These are phyloP conservation scores for Odontocolon sp. DNA, from an alignment of 2,888 invertebrate genomes.

Conservation along the genomic window DNA sequence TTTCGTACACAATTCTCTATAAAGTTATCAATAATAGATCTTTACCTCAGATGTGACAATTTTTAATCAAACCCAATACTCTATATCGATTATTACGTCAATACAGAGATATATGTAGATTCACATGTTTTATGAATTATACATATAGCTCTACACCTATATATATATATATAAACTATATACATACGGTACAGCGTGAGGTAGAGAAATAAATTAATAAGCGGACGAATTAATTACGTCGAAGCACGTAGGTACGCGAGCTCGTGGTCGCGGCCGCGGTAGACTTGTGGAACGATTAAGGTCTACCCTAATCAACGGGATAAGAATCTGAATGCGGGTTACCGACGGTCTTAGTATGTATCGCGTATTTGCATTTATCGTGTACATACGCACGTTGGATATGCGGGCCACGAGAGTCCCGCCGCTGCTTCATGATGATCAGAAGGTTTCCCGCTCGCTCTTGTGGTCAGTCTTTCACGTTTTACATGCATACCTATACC, in stretches of 20 bases:
- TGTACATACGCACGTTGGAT: constrained; percentile 33
- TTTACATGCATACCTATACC: constrained; percentile 18
- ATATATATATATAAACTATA: neutral
- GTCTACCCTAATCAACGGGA: constrained; percentile 64
- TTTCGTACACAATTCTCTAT: too few species aligned
- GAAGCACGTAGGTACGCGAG: constrained; percentile 48
- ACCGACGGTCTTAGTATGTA: constrained; percentile 51
- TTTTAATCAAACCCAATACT: too few species aligned
- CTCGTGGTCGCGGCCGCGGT: constrained; percentile 27
- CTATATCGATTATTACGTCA: too few species aligned
- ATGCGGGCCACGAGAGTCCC: constrained; percentile 4
- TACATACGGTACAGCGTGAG: constrained; percentile 38
- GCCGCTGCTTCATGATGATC: neutral
- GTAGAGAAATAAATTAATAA: constrained; percentile 66
- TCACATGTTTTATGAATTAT: neutral
- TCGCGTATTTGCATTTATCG: constrained; percentile 61
- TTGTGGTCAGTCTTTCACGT: neutral
- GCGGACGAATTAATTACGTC: constrained; percentile 65
- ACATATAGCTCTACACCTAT: neutral
- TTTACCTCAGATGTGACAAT: too few species aligned
- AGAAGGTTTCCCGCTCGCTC: neutral
- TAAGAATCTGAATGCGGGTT: constrained; percentile 63
- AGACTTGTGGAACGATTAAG: constrained; percentile 55
- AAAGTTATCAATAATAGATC: too few species aligned
- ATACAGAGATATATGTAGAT: neutral